A percentile compares a stretch with the other conserved stretches of the same genome.
These are phyloP conservation scores for Auanema freiburgensis DNA, from an alignment of 2,888 invertebrate species.

Conservation along the genomic window DNA sequence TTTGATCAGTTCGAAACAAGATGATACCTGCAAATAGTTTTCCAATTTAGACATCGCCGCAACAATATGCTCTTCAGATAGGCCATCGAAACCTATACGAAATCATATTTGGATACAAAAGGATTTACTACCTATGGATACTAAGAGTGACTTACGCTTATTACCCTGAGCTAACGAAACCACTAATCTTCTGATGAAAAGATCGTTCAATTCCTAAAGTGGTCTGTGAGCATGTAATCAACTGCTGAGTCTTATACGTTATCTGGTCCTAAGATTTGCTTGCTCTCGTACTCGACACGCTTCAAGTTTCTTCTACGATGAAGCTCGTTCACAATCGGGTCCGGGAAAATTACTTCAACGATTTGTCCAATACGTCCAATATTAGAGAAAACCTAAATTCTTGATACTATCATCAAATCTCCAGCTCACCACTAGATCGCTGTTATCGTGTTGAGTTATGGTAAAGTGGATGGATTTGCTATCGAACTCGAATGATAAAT, in stretches of 20 bases:
- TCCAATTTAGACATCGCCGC: slow-evolving; percentile 34
- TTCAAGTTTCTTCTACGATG: slow-evolving; percentile 15
- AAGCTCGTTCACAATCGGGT: slow-evolving; percentile 25
- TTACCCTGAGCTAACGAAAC: background rate
- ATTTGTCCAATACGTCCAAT: slow-evolving; percentile 50
- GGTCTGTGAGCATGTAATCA: background rate
- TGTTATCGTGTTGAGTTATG: slow-evolving; percentile 44
- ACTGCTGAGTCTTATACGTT: slow-evolving; percentile 24
- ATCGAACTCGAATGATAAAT: slow-evolving; percentile 41
- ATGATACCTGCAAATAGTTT: slow-evolving; percentile 21
- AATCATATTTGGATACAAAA: background rate
- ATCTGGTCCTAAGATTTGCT: slow-evolving; percentile 44
- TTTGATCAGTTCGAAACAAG: background rate
- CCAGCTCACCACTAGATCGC: slow-evolving; percentile 39
- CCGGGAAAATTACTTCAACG: slow-evolving; percentile 49
- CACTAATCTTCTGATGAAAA: background rate
- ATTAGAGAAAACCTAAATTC: slow-evolving; percentile 34
- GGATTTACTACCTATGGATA: background rate
- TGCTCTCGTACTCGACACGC: slow-evolving; percentile 52
- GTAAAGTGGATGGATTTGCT: slow-evolving; percentile 39
- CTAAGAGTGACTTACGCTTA: background rate
- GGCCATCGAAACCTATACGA: slow-evolving; percentile 41
- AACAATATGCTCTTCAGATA: slow-evolving; percentile 36
- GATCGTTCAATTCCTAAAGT: background rate
- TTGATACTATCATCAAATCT: background rate